phyloP scores from a whole-genome alignment of 2,797 vertebrate genomes.

The Acrossocheilus fasciatus region DNA sequence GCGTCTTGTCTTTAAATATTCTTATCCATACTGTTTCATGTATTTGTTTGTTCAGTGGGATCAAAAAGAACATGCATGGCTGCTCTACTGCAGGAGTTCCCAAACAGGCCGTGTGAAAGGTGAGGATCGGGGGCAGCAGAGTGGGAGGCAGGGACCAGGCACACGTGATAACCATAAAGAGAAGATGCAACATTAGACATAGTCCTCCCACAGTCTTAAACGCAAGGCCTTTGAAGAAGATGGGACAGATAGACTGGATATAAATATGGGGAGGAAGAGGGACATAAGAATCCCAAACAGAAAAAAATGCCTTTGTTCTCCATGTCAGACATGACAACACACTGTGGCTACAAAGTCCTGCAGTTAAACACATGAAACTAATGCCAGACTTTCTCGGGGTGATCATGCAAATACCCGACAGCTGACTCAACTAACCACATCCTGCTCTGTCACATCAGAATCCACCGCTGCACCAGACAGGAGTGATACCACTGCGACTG shows the following conservation, averaged over 20 bases:
- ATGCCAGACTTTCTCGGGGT: conserved; percentile 64
- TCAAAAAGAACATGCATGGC: conserved; percentile 69
- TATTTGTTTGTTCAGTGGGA: conserved; percentile 71
- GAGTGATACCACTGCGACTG: conserved; percentile 19
- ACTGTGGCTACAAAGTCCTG: conserved; percentile 59
- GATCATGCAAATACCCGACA: conserved; percentile 74
- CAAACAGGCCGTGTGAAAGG: conserved; percentile 65
- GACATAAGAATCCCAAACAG: conserved; percentile 48
- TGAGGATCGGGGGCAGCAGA: conserved; percentile 58
- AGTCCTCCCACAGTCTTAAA: conserved; percentile 19
- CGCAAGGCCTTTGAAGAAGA: conserved; percentile 54
- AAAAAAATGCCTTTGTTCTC: conserved; percentile 70
- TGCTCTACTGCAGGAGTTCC: conserved; percentile 66
- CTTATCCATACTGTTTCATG: conserved; percentile 58
- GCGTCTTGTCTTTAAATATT: conserved; percentile 51
- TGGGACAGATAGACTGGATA: conserved; percentile 41
- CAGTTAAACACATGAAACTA: conserved; percentile 60
- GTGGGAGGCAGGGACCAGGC: not conserved
- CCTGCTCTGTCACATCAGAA: conserved; percentile 14
- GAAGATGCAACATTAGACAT: conserved; percentile 12
- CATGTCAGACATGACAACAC: conserved; percentile 70
- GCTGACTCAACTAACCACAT: conserved; percentile 42
- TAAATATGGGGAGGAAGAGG: conserved; percentile 61
- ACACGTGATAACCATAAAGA: conserved; percentile 28
- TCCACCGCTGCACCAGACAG: not conserved